A percentile compares a stretch with the other conserved stretches of the same genome.
Evolutionary conservation across 2,797 vertebrate genomes (phyloP).

Genomic region (Antrozous pallidus): DNA sequence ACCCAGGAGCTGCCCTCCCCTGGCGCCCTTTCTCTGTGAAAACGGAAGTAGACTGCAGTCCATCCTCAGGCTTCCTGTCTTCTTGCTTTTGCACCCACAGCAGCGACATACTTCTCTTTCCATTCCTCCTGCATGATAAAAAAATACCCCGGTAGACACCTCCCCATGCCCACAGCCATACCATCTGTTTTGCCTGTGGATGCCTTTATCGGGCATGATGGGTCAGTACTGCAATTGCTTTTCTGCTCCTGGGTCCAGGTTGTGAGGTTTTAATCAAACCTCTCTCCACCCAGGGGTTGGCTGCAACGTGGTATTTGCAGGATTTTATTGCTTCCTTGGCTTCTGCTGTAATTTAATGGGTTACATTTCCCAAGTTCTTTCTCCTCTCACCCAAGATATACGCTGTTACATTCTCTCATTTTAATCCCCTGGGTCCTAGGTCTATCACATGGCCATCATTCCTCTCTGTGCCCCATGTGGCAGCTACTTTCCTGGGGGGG

Average conservation of each 20-base stretch:
- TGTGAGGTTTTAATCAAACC: constrained; percentile 21
- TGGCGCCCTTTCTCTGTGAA: background rate
- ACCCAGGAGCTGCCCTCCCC: background rate
- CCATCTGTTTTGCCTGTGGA: background rate
- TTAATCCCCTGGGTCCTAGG: constrained; percentile 32
- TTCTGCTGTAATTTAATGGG: constrained; percentile 11
- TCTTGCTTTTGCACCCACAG: background rate
- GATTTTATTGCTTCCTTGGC: background rate
- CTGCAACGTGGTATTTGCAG: background rate
- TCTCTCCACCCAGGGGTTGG: background rate
- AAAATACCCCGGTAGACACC: background rate
- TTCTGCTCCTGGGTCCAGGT: background rate
- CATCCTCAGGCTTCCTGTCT: background rate
- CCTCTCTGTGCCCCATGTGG: constrained; percentile 56
- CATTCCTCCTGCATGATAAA: background rate
- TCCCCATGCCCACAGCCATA: background rate
- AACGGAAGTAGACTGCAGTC: background rate
- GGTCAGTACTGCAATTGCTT: background rate
- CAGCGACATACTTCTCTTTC: background rate
- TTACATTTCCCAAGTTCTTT: constrained; percentile 35
- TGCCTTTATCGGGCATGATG: background rate
- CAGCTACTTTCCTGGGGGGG: background rate
- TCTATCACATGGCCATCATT: constrained; percentile 5
- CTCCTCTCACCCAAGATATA: constrained; percentile 43
- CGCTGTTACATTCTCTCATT: constrained; percentile 37